phyloP scores from a whole-genome alignment of 2,113 vertebrate species.

The Chaenocephalus aceratus region DNA sequence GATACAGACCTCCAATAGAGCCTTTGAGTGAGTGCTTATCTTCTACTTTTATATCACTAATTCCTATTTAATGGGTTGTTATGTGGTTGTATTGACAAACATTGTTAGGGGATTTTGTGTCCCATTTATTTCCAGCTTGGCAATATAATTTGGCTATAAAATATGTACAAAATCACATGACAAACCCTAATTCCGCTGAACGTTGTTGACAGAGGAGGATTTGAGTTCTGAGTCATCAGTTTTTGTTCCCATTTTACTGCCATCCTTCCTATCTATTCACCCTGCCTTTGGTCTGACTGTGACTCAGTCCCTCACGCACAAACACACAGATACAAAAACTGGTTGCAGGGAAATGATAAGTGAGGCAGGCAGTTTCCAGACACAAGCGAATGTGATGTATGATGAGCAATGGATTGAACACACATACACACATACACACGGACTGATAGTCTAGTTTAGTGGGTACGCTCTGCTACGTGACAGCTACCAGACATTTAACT shows the following conservation, averaged over 20 bases:
- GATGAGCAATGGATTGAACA: conserved; percentile 43
- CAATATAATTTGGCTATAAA: conserved; percentile 34
- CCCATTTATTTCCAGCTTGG: not conserved
- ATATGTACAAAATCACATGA: conserved; percentile 24
- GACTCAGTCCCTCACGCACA: conserved; percentile 35
- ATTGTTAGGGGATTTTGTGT: conserved; percentile 28
- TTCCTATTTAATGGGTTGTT: conserved; percentile 21
- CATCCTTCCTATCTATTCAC: conserved; percentile 21
- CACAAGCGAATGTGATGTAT: conserved; percentile 16
- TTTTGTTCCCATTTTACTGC: conserved; percentile 46
- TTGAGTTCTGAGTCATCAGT: conserved; percentile 57
- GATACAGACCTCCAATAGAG: conserved; percentile 4
- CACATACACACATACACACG: not conserved
- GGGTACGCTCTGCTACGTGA: not conserved
- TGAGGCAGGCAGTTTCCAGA: conserved; percentile 55
- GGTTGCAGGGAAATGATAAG: conserved; percentile 35
- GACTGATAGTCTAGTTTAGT: no score
- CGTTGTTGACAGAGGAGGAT: conserved; percentile 4
- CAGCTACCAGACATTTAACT: not conserved
- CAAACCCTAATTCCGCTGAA: conserved; percentile 27
- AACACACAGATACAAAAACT: conserved; percentile 8
- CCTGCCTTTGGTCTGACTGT: conserved; percentile 33
- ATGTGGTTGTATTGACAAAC: conserved; percentile 5
- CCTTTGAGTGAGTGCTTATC: not conserved
- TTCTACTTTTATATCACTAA: not conserved